phyloP scores from a whole-genome alignment of 1,140 invertebrate genomes.

The Onthophagus taurus region DNA sequence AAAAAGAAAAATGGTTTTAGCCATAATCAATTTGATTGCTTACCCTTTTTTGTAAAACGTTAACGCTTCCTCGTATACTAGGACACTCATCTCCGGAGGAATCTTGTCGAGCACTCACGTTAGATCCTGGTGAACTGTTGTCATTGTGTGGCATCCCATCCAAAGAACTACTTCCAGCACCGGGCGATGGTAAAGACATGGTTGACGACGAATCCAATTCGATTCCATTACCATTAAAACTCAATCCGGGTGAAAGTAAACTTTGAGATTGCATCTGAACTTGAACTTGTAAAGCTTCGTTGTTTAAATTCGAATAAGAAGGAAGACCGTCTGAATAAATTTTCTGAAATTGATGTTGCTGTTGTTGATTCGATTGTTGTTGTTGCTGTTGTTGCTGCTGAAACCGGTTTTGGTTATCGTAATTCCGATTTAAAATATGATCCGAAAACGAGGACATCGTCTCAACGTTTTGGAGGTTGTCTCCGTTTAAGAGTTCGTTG shows the following conservation, averaged over 20 bases:
- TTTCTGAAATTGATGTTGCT: conserved; percentile 33
- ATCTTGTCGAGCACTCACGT: conserved; percentile 47
- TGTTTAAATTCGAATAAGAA: conserved; percentile 29
- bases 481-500: conserved; percentile 30
- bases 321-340: conserved; percentile 39
- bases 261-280: conserved; percentile 51
- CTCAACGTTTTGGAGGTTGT: conserved; percentile 38
- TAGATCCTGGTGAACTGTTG: conserved; percentile 49
- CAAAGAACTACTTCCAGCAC: conserved; percentile 55
- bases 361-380: conserved; percentile 25
- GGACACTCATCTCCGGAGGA: conserved; percentile 33
- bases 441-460: conserved; percentile 40
- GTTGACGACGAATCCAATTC: conserved; percentile 68
- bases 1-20: conserved; percentile 16
- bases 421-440: conserved; percentile 35
- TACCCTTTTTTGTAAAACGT: conserved; percentile 79
- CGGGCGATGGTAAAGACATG: conserved; percentile 67
- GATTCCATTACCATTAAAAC: conserved; percentile 55
- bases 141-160: conserved; percentile 51
- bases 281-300: conserved; percentile 44
- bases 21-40: conserved; percentile 44
- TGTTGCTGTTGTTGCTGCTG: conserved; percentile 36
- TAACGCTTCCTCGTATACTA: conserved; percentile 55
- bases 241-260: conserved; percentile 57
- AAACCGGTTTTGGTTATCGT: conserved; percentile 29